A percentile compares a stretch with the other conserved stretches of the same genome.
Conservation (phyloP, 2,888 invertebrate genomes). For the Brassicogethes aeneus region DNA sequence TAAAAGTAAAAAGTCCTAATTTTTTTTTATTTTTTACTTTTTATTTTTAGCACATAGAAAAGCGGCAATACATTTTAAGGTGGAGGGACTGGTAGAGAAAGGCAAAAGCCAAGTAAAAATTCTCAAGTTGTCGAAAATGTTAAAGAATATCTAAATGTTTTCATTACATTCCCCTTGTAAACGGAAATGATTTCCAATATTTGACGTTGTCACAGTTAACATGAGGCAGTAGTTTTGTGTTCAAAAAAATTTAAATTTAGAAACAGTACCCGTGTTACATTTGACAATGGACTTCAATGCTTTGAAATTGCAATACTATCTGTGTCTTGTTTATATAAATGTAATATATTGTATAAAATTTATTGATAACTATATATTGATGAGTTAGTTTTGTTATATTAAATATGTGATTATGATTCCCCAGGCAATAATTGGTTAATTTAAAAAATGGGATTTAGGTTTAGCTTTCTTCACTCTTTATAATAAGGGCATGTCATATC, state of each 20-base stretch:
- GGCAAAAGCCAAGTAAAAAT: constrained; percentile 21
- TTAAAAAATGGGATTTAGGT: no score
- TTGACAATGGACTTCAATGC: background rate
- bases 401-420: background rate
- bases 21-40: no score
- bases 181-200: constrained; percentile 5
- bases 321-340: constrained; percentile 4
- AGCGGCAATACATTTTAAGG: constrained; percentile 22
- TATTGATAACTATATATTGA: background rate
- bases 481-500: no score
- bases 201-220: constrained; percentile 1
- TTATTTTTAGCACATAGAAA: constrained; percentile 25
- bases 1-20: no score
- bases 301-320: background rate
- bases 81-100: constrained; percentile 26
- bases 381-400: constrained; percentile 1
- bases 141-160: no score
- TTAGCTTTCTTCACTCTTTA: no score
- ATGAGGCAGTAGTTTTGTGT: constrained; percentile 1
- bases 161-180: constrained; percentile 8
- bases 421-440: background rate
- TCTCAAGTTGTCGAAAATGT: background rate
- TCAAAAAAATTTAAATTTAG: background rate
- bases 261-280: background rate
- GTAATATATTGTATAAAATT: constrained; percentile 9